These are phyloP conservation scores for Caenorhabditis panamensis DNA, from an alignment of 2,888 invertebrate species.

Conservation along the genomic window DNA sequence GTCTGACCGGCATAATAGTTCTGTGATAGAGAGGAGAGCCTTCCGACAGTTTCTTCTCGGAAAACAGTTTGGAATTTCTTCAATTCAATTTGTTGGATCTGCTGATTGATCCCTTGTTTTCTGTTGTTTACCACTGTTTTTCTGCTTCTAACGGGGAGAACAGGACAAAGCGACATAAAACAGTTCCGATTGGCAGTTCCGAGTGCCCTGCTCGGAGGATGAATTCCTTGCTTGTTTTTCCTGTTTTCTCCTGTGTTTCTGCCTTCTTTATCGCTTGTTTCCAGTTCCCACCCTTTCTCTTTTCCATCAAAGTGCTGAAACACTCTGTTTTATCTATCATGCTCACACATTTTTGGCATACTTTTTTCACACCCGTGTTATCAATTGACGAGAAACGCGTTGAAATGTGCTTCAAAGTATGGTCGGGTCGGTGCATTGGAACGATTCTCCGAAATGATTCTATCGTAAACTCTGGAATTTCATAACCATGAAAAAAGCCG, in stretches of 20 bases:
- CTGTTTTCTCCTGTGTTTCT: background rate
- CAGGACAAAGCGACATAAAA: background rate
- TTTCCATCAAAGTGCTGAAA: slow-evolving; percentile 1
- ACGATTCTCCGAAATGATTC: slow-evolving; percentile 47
- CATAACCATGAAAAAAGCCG: slow-evolving; percentile 10
- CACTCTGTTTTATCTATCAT: background rate
- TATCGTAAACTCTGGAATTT: slow-evolving; percentile 48
- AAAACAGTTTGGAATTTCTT: too few species aligned
- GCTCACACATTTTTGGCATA: slow-evolving; percentile 44
- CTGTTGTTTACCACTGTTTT: background rate
- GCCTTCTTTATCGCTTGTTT: too few species aligned
- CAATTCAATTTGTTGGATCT: too few species aligned
- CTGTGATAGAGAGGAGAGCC: too few species aligned
- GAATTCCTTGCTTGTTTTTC: slow-evolving; percentile 1
- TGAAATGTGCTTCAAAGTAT: slow-evolving; percentile 27
- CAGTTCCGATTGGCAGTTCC: background rate
- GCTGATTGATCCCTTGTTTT: background rate
- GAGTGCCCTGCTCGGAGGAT: background rate
- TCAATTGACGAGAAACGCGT: slow-evolving; percentile 12
- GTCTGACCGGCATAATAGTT: background rate
- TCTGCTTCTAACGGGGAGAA: background rate
- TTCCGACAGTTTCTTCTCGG: too few species aligned
- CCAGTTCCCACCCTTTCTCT: background rate
- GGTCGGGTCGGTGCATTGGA: slow-evolving; percentile 5
- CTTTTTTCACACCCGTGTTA: slow-evolving; percentile 44